Evolutionary conservation across 2,888 invertebrate genomes (phyloP), one percentile per base, ranked within the genome.

Genomic region (Ectropis crepuscularia): DNA sequence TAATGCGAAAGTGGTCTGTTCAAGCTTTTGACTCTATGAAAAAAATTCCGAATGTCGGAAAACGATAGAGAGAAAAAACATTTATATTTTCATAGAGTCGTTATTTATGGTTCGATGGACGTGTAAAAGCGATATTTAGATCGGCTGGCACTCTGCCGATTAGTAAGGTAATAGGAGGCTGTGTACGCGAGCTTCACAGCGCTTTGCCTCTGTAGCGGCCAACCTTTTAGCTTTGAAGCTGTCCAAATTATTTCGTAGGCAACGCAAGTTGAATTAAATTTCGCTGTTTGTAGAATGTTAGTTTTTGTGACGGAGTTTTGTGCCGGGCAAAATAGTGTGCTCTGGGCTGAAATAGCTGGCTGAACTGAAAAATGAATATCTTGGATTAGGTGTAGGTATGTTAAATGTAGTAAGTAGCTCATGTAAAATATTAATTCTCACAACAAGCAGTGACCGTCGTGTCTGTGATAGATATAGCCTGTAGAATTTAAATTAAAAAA

Each of bases 1-100:
- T 92, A 92, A 92, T 92, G 90, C 89, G 89, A 91, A 92, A 92
- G 92, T 91, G 92, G 92, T 91, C 92, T 92, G 92, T 92, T 92
- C 91, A 87, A 90, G 92, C 92, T 92, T 92, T 92, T 92, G 92
- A 92, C 90, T 92, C 91, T 90, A 91, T 90, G 89, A 92, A 92
- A 92, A 90, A 89, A 88, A 89, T 85, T 86, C 87, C 87, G 84
- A 87, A 88, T 87, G 85, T 89, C 87, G 86, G 87, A 85, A 91
- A 92, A 88, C 90, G 91, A 89, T 90, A 90, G 90, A 90, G 91
- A 92, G 89, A 91, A 88, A 85, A 80, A 89, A 87, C 90, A 90
- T 91, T 91, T 91, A 91, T 90, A 90, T 91, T 91, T 92, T 89
- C 91, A 92, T 92, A 90, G 87, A 91, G 86, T 88, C 87, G 88